Conservation (phyloP, 1,140 invertebrate genomes). For the Aphaenogaster ashmeadi region DNA sequence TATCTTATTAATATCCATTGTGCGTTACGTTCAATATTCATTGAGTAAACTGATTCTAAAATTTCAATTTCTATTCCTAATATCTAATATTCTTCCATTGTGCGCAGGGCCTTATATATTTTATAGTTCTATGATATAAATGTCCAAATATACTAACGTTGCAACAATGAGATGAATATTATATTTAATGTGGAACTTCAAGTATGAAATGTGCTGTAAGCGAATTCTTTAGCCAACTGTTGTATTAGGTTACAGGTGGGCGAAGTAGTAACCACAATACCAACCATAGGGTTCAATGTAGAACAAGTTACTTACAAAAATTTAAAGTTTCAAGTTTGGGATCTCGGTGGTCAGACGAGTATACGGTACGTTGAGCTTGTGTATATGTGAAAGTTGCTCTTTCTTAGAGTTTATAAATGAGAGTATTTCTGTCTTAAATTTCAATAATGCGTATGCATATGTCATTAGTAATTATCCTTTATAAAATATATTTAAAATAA, state of each 20-base stretch:
- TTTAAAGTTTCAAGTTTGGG: constrained; percentile 99
- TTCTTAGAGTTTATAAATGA: constrained; percentile 7
- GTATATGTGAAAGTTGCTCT: neutral
- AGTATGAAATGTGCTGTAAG: neutral
- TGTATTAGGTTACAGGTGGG: constrained; percentile 96
- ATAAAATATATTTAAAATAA: constrained; percentile 17
- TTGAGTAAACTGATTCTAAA: too few relatives aligned
- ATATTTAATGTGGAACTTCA: neutral
- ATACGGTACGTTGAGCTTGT: constrained; percentile 88
- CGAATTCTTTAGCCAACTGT: constrained; percentile 17
- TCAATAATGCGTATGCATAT: neutral
- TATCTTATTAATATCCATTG: too few relatives aligned
- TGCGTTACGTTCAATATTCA: too few relatives aligned
- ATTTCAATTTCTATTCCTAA: too few relatives aligned
- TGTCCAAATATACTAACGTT: neutral
- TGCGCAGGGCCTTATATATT: neutral
- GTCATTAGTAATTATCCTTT: neutral
- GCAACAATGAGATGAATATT: neutral
- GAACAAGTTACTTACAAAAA: constrained; percentile 99
- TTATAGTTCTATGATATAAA: constrained; percentile 3
- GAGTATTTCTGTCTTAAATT: neutral
- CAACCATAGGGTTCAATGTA: constrained; percentile 99
- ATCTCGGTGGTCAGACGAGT: constrained; percentile 99
- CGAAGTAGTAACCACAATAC: constrained; percentile 99
- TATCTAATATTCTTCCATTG: too few relatives aligned